Percentiles rank a stretch among this genome's conserved stretches.
Conservation (phyloP, 2,888 invertebrate genomes). For the Anarsia innoxiella region DNA sequence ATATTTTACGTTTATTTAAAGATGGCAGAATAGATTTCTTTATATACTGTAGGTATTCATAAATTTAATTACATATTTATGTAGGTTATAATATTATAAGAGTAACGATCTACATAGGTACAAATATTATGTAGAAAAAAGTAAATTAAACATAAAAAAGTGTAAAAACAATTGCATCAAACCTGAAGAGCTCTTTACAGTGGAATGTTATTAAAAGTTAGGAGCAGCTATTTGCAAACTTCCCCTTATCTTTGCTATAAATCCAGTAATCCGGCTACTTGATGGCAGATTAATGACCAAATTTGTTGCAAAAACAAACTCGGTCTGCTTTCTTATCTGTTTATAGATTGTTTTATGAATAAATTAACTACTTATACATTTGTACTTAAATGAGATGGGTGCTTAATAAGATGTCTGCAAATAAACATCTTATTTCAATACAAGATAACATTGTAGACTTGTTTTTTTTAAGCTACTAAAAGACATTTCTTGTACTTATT, state of each 20-base stretch:
- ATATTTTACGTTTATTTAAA: no score
- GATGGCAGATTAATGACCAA: constrained; percentile 49
- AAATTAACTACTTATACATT: constrained; percentile 14
- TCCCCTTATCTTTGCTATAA: constrained; percentile 46
- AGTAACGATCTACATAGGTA: no score
- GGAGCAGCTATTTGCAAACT: constrained; percentile 36
- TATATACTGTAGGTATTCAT: no score
- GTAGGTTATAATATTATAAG: no score
- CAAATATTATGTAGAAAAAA: no score
- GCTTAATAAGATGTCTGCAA: background rate
- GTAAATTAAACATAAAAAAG: no score
- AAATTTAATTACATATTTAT: no score
- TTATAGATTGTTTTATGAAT: constrained; percentile 24
- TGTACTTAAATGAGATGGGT: background rate
- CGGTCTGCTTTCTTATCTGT: constrained; percentile 34
- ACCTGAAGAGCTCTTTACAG: no score
- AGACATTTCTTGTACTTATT: no score
- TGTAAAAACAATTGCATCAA: no score
- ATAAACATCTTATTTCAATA: background rate
- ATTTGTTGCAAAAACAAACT: constrained; percentile 43
- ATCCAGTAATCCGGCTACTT: constrained; percentile 36
- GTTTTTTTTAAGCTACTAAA: background rate
- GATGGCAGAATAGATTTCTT: no score
- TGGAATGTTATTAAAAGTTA: constrained; percentile 36
- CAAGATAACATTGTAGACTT: background rate